These are phyloP conservation scores for Metalampra italica DNA, from an alignment of 2,888 invertebrate species.

Conservation along the genomic window DNA sequence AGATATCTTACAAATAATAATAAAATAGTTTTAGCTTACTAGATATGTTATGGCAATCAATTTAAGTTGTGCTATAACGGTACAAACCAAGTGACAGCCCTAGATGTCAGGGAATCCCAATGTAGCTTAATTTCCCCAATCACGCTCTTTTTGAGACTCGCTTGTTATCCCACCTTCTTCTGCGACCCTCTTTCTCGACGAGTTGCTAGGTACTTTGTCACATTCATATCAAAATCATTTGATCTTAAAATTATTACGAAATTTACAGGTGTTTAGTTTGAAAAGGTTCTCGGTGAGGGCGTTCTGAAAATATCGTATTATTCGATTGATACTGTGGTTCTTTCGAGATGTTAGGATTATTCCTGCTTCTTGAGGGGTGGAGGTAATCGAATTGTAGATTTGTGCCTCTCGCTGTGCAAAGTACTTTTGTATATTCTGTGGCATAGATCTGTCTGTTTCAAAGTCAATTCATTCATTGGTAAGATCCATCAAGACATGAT, in stretches of 20 bases:
- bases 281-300: conserved; percentile 22
- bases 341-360: conserved; percentile 22
- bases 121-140: conserved; percentile 36
- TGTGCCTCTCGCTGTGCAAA: too few relatives aligned
- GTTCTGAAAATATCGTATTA: conserved; percentile 30
- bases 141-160: conserved; percentile 31
- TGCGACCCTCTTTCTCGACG: conserved; percentile 17
- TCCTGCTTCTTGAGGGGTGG: conserved; percentile 11
- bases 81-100: conserved; percentile 1
- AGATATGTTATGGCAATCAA: too few relatives aligned
- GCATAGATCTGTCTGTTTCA: too few relatives aligned
- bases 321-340: conserved; percentile 19
- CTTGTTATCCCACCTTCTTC: conserved; percentile 35
- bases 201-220: conserved; percentile 29
- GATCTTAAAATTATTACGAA: background rate
- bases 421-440: too few relatives aligned
- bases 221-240: conserved; percentile 9
- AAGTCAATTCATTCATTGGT: too few relatives aligned
- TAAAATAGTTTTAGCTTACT: too few relatives aligned
- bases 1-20: too few relatives aligned
- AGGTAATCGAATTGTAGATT: background rate
- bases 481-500: too few relatives aligned
- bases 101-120: conserved; percentile 17
- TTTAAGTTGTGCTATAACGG: too few relatives aligned
- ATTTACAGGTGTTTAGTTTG: conserved; percentile 9